These are phyloP conservation scores for Grus americana DNA, from an alignment of 2,113 vertebrate genomes.

Conservation along the genomic window DNA sequence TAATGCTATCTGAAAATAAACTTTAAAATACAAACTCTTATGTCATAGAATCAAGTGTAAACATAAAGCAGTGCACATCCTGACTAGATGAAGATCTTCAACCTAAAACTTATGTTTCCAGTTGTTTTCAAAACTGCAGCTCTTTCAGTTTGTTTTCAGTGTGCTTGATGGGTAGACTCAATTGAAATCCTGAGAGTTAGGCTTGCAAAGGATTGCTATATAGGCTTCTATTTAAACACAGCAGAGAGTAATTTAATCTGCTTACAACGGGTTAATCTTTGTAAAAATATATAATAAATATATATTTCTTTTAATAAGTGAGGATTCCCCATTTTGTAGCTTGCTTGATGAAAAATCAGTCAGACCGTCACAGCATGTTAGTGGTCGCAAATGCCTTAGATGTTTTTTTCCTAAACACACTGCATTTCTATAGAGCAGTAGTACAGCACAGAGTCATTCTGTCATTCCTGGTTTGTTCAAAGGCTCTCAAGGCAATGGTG, in stretches of 20 bases:
- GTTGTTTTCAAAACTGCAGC: not conserved
- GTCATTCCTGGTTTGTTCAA: not conserved
- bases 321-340: not conserved
- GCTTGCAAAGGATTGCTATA: not conserved
- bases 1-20: not conserved
- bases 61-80: not conserved
- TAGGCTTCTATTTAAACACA: not conserved
- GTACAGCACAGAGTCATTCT: not conserved
- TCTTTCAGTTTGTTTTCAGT: not conserved
- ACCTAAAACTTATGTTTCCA: not conserved
- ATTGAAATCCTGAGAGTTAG: not conserved
- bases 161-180: not conserved
- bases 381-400: not conserved
- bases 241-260: not conserved
- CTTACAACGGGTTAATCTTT: not conserved
- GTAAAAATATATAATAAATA: not conserved
- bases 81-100: not conserved
- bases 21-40: not conserved
- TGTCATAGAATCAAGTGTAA: not conserved
- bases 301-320: not conserved
- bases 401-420: not conserved
- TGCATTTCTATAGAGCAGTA: not conserved
- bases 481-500: not conserved
- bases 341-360: not conserved
- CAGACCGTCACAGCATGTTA: not conserved